These are phyloP conservation scores for Vespertilio murinus DNA, from an alignment of 2,797 vertebrate genomes.

Conservation along the genomic window DNA sequence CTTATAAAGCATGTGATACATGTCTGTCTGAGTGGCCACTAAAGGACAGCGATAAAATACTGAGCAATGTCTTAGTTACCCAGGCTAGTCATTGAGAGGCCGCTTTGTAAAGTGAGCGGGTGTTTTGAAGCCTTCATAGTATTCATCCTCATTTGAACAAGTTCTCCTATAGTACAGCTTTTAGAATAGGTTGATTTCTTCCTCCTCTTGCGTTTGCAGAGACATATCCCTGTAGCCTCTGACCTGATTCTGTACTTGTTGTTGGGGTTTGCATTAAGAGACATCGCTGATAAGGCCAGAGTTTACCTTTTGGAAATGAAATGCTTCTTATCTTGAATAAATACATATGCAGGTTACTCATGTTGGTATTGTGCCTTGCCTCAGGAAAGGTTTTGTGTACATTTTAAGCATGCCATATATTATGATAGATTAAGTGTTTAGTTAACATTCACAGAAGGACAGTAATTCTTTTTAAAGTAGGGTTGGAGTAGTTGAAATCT, in stretches of 20 bases:
- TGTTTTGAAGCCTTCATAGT: conserved; percentile 36
- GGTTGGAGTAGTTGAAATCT: conserved; percentile 24
- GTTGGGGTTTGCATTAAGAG: conserved; percentile 56
- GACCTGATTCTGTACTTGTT: conserved; percentile 48
- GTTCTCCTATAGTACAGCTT: conserved; percentile 43
- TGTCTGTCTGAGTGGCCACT: conserved; percentile 30
- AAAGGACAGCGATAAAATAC: conserved; percentile 51
- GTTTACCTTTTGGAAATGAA: conserved; percentile 62
- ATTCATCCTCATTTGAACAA: conserved; percentile 45
- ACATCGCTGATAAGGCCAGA: conserved; percentile 48
- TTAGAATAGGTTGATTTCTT: conserved; percentile 33
- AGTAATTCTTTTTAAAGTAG: conserved; percentile 45
- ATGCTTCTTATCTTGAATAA: conserved; percentile 55
- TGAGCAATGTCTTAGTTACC: conserved; percentile 1
- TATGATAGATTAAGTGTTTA: conserved; percentile 51
- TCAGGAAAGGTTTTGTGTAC: conserved; percentile 42
- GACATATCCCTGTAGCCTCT: conserved; percentile 9
- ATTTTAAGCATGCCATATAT: conserved; percentile 33
- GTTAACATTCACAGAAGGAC: conserved; percentile 33
- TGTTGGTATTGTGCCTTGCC: conserved; percentile 36
- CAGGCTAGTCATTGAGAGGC: neutral
- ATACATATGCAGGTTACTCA: conserved; percentile 32
- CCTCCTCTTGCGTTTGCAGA: neutral
- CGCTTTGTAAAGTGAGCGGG: conserved; percentile 6
- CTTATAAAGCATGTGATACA: neutral